Percentiles rank a stretch among this genome's conserved stretches.
phyloP scores from a whole-genome alignment of 2,888 invertebrate species.

The Ellobium chinense region DNA sequence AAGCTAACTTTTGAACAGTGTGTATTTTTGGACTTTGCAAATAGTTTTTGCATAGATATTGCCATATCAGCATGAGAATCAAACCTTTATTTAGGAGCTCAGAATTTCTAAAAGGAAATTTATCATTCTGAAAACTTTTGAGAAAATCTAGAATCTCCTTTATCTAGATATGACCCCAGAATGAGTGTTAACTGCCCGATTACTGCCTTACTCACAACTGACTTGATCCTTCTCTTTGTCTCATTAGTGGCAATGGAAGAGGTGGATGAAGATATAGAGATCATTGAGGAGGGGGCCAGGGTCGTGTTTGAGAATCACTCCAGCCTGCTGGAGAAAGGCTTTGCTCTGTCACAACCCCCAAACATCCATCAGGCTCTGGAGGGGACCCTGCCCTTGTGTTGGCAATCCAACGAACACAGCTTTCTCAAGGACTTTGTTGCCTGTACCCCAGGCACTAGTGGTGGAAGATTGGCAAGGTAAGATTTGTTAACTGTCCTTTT shows the following conservation, averaged over 20 bases:
- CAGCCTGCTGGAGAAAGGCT: constrained; percentile 90
- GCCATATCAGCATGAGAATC: too few relatives aligned
- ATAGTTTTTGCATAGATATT: too few relatives aligned
- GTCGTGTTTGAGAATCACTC: constrained; percentile 84
- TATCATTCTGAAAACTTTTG: too few relatives aligned
- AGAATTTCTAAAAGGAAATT: too few relatives aligned
- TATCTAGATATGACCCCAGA: too few relatives aligned
- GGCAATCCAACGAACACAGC: constrained; percentile 92
- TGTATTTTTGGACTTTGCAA: too few relatives aligned
- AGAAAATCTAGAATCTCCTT: too few relatives aligned
- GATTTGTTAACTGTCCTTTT: neutral
- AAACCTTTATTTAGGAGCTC: too few relatives aligned
- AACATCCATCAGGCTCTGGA: constrained; percentile 94
- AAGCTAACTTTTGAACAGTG: too few relatives aligned
- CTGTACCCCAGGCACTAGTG: constrained; percentile 90
- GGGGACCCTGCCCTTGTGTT: constrained; percentile 88
- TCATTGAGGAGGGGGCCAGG: constrained; percentile 85
- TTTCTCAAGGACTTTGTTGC: constrained; percentile 95
- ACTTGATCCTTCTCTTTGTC: too few relatives aligned
- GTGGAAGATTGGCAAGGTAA: constrained; percentile 90
- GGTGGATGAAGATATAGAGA: constrained; percentile 86
- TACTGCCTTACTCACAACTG: too few relatives aligned
- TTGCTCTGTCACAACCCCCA: constrained; percentile 92
- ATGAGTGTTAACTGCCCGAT: too few relatives aligned
- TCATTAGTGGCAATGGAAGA: constrained; percentile 80